A percentile compares a stretch with the other conserved stretches of the same genome.
Evolutionary conservation across 2,888 invertebrate genomes (phyloP).

Genomic region (Formica aserva): DNA sequence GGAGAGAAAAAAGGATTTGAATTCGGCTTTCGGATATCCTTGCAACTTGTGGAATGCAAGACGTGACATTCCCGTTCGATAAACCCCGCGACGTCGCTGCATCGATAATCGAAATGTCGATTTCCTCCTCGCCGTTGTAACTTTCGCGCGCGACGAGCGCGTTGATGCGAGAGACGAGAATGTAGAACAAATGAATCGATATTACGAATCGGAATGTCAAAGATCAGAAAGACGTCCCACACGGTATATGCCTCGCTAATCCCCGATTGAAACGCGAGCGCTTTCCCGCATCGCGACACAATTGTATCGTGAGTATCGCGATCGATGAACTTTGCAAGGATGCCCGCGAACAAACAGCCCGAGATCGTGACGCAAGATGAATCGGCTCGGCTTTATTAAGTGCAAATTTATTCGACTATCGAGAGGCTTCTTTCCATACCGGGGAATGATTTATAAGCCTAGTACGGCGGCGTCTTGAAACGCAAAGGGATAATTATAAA

Average conservation of each 20-base stretch:
- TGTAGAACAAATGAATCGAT: conserved; percentile 50
- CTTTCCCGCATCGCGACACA: conserved; percentile 25
- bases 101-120: conserved; percentile 50
- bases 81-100: background rate
- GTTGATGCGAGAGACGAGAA: conserved; percentile 36
- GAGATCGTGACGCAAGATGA: conserved; percentile 50
- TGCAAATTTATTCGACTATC: conserved; percentile 48
- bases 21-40: background rate
- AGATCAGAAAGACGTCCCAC: conserved; percentile 65
- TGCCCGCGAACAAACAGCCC: conserved; percentile 44
- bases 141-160: conserved; percentile 42
- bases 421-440: conserved; percentile 35
- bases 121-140: conserved; percentile 41
- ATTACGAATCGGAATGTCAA: conserved; percentile 61
- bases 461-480: background rate
- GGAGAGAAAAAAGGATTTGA: background rate
- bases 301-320: conserved; percentile 52
- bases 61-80: conserved; percentile 22
- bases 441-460: conserved; percentile 9
- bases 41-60: background rate
- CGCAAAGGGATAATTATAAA: conserved; percentile 24
- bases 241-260: conserved; percentile 69
- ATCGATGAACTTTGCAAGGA: conserved; percentile 61
- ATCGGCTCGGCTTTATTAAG: conserved; percentile 39
- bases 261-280: conserved; percentile 58